Base-by-base conservation (phyloP, 2,888 invertebrate species). In the Agrilus cyanescens region DNA sequence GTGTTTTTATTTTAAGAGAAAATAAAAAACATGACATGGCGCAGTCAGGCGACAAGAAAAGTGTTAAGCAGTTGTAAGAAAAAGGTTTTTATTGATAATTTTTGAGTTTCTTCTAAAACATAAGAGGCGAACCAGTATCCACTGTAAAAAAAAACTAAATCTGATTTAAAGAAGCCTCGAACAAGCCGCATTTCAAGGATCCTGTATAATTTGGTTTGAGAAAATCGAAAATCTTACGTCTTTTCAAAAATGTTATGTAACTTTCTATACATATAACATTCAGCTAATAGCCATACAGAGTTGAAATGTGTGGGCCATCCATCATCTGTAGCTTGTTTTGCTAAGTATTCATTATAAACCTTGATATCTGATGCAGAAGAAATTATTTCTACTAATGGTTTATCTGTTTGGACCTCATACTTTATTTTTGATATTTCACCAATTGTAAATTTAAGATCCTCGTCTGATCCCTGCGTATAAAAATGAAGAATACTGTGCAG, bases 321-420 rank as follows among this genome's bases (percentile, higher is more conserved):
- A 29, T 59, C 56, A 38, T 53, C 50, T 7, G 52, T 45, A 8
- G 55, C 4, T 45, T 57, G 60, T 57, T 76, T 60, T n/a, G 63
- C 57, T 33, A 86, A 62, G 56, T 77, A 82, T 3, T 70, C 53
- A 63, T 91, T 90, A 83, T 91, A 93, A 37, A 72, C 60, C 7
- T 63, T 52, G 0, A 72, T 72, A 60, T 89, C 86, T 0, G 59
- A 37, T 2, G 67, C 65, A 1, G 69, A 61, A 5, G 73, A 69
- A 1, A 60, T 60, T 18, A 89, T 64, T 0, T 63, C 61, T 4
- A 70, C 67, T 13, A 94, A 70, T 0, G 75, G 69, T 63, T 98
- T 97, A 64, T 96, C 88, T 0, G 96, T 96, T 59, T 86, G 79
- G 32, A 97, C 66, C 60, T 94, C 90, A 68, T 86, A 90, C 59